Conservation (phyloP, 2,888 invertebrate species). For the Himalopsyche japonica region DNA sequence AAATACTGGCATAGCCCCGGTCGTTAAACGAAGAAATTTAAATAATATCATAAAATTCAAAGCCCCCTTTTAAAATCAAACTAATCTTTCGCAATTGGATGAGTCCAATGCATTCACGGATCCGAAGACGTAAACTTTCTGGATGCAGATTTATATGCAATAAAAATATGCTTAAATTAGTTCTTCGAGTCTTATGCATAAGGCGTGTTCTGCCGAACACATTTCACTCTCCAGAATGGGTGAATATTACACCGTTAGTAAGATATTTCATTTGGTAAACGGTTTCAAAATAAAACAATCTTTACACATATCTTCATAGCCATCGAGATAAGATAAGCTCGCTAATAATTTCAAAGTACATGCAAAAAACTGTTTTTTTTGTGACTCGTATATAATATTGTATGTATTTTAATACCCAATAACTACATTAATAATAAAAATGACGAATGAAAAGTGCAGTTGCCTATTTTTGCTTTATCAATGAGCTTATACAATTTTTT, state of each 20-base stretch:
- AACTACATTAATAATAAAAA: too few species aligned
- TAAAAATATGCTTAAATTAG: slow-evolving; percentile 40
- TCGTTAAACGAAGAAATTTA: slow-evolving; percentile 37
- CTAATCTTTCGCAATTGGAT: slow-evolving; percentile 40
- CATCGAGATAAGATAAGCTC: too few species aligned
- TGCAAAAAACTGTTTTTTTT: too few species aligned
- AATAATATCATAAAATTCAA: slow-evolving; percentile 38
- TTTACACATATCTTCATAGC: too few species aligned
- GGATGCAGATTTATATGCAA: slow-evolving; percentile 36
- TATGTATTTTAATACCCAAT: too few species aligned
- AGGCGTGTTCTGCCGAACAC: background rate
- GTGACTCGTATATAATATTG: too few species aligned
- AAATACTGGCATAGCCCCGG: slow-evolving; percentile 16
- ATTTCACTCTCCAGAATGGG: background rate
- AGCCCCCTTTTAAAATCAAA: slow-evolving; percentile 39
- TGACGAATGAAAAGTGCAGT: too few species aligned
- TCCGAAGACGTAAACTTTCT: slow-evolving; percentile 24
- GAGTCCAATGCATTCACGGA: slow-evolving; percentile 29
- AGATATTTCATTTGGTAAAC: too few species aligned
- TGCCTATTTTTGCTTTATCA: too few species aligned
- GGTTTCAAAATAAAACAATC: too few species aligned
- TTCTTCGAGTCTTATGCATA: background rate
- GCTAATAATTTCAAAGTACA: too few species aligned
- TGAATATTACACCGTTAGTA: background rate
- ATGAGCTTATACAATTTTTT: too few species aligned